These are phyloP conservation scores for Anorthoa munda DNA, from an alignment of 2,888 invertebrate genomes.

Conservation along the genomic window DNA sequence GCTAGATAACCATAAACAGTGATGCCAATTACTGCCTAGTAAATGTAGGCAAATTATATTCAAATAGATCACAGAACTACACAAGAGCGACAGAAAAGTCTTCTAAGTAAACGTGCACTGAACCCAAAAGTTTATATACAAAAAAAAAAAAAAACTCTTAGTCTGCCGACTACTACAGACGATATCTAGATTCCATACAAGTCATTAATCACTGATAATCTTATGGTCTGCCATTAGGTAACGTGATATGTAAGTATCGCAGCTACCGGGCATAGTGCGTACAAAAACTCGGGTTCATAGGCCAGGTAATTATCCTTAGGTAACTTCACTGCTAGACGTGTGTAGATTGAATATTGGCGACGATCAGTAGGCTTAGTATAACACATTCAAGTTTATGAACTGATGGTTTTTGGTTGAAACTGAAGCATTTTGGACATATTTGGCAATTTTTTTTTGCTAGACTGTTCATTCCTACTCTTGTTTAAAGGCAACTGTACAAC, in stretches of 20 bases:
- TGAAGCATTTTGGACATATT: not conserved
- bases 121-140: not conserved
- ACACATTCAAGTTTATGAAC: not conserved
- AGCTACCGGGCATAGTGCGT: conserved; percentile 51
- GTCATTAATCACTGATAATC: conserved; percentile 67
- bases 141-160: conserved; percentile 12
- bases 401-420: not conserved
- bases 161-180: conserved; percentile 12
- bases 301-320: conserved; percentile 75
- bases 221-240: conserved; percentile 62
- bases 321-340: conserved; percentile 64
- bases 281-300: conserved; percentile 78
- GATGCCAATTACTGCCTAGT: not conserved
- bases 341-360: conserved; percentile 12
- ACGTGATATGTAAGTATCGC: conserved; percentile 63
- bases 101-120: conserved; percentile 1
- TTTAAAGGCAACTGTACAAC: no score
- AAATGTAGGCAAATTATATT: not conserved
- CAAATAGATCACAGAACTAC: not conserved
- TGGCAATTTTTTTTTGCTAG: no score
- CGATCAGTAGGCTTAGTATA: not conserved
- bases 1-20: not conserved
- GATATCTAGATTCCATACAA: conserved; percentile 55
- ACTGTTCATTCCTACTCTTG: no score
- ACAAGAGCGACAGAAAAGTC: not conserved